phyloP scores from a whole-genome alignment of 2,888 invertebrate genomes.

The Nycteola revayana region DNA sequence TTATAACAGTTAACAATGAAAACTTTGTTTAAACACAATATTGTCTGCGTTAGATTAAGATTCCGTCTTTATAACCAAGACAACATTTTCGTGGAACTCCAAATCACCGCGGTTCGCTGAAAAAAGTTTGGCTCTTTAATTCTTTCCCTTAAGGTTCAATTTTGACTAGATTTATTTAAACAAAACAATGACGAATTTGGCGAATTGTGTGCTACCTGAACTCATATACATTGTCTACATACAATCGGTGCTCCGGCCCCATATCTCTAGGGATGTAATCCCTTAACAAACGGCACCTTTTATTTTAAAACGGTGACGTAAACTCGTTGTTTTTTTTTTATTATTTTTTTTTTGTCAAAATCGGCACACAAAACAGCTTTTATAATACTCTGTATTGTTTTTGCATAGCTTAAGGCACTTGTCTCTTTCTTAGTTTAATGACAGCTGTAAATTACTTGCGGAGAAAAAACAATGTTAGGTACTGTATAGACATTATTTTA shows the following conservation, averaged over 20 bases:
- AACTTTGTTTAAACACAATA: conserved; percentile 42
- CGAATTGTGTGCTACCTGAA: conserved; percentile 68
- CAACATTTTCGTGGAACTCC: conserved; percentile 48
- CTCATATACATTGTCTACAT: conserved; percentile 56
- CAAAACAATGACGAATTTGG: conserved; percentile 34
- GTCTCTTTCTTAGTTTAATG: conserved; percentile 34
- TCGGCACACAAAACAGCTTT: conserved; percentile 43
- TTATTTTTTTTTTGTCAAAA: conserved; percentile 40
- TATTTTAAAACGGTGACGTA: conserved; percentile 70
- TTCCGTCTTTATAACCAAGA: conserved; percentile 36
- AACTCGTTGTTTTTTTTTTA: conserved; percentile 53
- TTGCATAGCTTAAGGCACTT: conserved; percentile 33
- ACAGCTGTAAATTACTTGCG: conserved; percentile 41
- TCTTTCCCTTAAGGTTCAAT: conserved; percentile 18
- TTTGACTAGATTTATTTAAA: conserved; percentile 18
- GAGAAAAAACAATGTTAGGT: conserved; percentile 36
- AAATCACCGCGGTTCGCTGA: conserved; percentile 9
- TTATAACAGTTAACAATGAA: conserved; percentile 46
- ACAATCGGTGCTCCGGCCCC: conserved; percentile 59
- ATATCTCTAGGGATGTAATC: conserved; percentile 62
- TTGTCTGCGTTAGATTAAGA: conserved; percentile 32
- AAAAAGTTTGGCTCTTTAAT: conserved; percentile 9
- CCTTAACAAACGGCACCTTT: conserved; percentile 64
- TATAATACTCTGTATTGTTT: conserved; percentile 34
- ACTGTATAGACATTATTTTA: conserved; percentile 14